Conservation (phyloP, 2,113 vertebrate genomes). For the Menidia beryllina region DNA sequence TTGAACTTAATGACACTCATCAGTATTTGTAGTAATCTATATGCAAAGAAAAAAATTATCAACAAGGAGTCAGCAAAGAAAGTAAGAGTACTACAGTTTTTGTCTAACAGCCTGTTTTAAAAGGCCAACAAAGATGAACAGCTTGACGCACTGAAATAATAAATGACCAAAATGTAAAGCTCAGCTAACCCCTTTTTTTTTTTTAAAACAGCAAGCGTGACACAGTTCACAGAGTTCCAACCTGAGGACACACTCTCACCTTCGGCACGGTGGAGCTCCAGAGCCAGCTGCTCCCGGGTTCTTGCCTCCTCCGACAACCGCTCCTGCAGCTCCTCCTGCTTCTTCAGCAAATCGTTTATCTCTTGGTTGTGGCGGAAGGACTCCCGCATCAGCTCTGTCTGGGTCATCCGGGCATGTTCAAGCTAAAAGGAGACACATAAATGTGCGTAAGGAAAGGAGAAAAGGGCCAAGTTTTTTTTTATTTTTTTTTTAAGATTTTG, state of each 20-base stretch:
- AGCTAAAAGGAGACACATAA: conserved; percentile 79
- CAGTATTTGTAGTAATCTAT: conserved; percentile 14
- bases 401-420: conserved; percentile 92
- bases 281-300: conserved; percentile 90
- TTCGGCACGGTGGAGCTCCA: conserved; percentile 93
- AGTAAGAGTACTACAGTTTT: background rate
- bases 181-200: background rate
- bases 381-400: conserved; percentile 94
- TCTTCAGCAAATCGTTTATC: conserved; percentile 86
- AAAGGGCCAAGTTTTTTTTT: no score
- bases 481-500: no score
- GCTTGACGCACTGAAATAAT: background rate
- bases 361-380: conserved; percentile 91
- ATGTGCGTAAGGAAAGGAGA: background rate
- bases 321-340: conserved; percentile 93
- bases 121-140: background rate
- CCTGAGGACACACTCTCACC: conserved; percentile 72
- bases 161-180: no score
- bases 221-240: fast-evolving
- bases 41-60: background rate
- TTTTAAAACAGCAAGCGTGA: background rate
- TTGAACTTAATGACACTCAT: background rate
- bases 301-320: conserved; percentile 87
- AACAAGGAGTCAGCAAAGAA: background rate
- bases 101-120: background rate